Evolutionary conservation across 2,797 vertebrate species (phyloP), one percentile per base, ranked within the genome.

Genomic region (Sebastes taczanowskii): DNA sequence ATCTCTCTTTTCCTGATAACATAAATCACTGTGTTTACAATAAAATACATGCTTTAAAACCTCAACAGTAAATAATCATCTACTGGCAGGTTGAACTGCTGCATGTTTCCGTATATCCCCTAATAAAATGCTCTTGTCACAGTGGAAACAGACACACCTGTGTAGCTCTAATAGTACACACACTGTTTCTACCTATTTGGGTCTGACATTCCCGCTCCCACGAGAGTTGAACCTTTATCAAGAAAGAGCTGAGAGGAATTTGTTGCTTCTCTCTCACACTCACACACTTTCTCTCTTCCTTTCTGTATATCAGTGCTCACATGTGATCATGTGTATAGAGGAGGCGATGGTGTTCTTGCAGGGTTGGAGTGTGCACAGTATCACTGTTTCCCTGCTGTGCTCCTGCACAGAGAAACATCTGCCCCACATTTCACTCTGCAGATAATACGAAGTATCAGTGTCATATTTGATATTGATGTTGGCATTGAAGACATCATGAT

Each of bases 171-270:
- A 62, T 7, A 55, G 30, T 32, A 52, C 52, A 75, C 55, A 71
- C 60, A 42, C 63, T 29, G 23, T 42, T 16, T 42, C 38, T 42
- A 16, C 38, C 38, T 42, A 16, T 42, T 16, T 16, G 38, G 13
- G 1, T 42, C 46, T 77, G n/a, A 69, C 46, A 65, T 25, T 49
- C 20, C 62, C 83, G 53, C 80, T 82, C 65, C 62, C 70, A 42
- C 1, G 8, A 80, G 65, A 78, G 71, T 34, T 11, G 42, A 75
- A 70, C 53, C 65, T 78, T 84, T 77, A 88, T 81, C 65, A 79
- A 34, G 30, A 68, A 32, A 81, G 20, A 76, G 71, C 73, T 16
- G 18, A 29, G 63, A 76, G 71, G 77, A 80, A 71, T 73, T 55
- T 73, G 56, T 61, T 61, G 4, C 53, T 18, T 11, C 63, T 38